phyloP scores from a whole-genome alignment of 2,797 vertebrate species.

The Geotrypetes seraphini region DNA sequence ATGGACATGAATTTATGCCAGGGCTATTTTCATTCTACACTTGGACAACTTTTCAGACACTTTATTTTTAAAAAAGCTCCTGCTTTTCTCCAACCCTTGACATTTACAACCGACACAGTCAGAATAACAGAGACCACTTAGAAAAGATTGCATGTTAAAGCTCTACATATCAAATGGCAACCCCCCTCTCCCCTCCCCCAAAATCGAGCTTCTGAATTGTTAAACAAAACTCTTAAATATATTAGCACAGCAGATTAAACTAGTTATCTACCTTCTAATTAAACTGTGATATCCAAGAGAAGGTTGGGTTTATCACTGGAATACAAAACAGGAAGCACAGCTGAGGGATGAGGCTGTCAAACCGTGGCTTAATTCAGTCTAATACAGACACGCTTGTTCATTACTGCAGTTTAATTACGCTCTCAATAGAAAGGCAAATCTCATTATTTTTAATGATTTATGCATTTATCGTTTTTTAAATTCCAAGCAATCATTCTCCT shows the following conservation, averaged over 20 bases:
- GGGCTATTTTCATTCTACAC: too few species aligned
- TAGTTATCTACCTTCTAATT: slow-evolving; percentile 14
- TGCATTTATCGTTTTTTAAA: slow-evolving; percentile 13
- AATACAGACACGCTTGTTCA: slow-evolving; percentile 18
- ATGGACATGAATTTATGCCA: too few species aligned
- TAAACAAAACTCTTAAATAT: neutral
- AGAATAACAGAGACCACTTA: too few species aligned
- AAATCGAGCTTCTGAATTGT: neutral
- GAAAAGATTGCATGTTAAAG: too few species aligned
- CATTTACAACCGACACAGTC: too few species aligned
- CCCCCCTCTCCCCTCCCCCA: too few species aligned
- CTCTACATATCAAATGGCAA: too few species aligned
- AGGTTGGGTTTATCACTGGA: neutral
- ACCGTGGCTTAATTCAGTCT: slow-evolving; percentile 11
- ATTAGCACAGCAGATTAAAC: neutral
- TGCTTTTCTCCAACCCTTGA: too few species aligned
- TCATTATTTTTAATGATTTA: slow-evolving; percentile 16
- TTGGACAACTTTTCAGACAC: too few species aligned
- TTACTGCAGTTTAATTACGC: slow-evolving; percentile 17
- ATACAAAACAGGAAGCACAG: slow-evolving; percentile 16
- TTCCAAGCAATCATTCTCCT: neutral
- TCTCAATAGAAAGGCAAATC: slow-evolving; percentile 13
- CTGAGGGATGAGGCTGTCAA: slow-evolving; percentile 14
- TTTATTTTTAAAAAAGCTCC: too few species aligned
- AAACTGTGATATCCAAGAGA: slow-evolving; percentile 13